Conservation (phyloP, 2,113 vertebrate species). For the Melanerpes formicivorus region DNA sequence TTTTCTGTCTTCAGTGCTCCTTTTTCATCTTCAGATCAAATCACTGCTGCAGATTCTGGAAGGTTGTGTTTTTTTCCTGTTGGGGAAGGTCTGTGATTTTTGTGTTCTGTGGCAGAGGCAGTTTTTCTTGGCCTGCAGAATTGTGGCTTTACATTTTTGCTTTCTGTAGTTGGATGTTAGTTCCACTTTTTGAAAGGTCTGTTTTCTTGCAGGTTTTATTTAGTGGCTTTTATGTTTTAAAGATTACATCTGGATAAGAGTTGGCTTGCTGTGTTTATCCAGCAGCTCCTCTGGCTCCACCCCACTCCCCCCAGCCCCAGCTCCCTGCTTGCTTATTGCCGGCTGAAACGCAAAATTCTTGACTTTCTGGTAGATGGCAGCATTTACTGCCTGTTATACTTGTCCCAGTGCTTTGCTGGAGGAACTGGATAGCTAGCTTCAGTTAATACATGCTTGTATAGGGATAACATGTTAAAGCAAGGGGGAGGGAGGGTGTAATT, state of each 20-base stretch:
- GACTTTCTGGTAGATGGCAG: conserved; percentile 54
- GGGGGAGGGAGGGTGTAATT: no score
- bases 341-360: background rate
- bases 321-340: background rate
- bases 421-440: background rate
- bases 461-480: background rate
- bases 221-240: background rate
- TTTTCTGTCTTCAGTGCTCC: background rate
- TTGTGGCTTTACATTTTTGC: rapidly evolving
- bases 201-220: background rate
- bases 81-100: background rate
- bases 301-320: background rate
- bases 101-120: background rate
- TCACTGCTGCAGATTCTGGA: background rate
- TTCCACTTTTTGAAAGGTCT: background rate
- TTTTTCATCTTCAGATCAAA: background rate
- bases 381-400: conserved; percentile 13
- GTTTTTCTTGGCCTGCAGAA: background rate
- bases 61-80: background rate
- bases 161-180: rapidly evolving
- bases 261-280: background rate
- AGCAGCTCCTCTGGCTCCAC: background rate
- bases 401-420: background rate
- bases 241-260: background rate
- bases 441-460: rapidly evolving